These are phyloP conservation scores for Buteo buteo DNA, from an alignment of 2,113 vertebrate genomes.

Conservation along the genomic window DNA sequence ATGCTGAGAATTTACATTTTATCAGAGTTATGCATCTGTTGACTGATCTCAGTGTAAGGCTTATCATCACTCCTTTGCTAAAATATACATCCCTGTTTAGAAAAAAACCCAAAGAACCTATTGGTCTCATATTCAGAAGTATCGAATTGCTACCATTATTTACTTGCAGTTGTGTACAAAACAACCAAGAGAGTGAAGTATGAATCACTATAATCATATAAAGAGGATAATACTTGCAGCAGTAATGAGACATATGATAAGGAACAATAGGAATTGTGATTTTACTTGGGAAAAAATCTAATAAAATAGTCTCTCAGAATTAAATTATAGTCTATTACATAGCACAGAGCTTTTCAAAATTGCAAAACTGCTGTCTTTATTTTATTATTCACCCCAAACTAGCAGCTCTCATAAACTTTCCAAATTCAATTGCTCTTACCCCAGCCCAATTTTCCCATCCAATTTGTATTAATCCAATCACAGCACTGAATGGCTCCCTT, in stretches of 20 bases:
- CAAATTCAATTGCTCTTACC: constrained; percentile 21
- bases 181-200: background rate
- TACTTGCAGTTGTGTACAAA: constrained; percentile 19
- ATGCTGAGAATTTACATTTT: background rate
- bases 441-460: constrained; percentile 19
- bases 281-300: constrained; percentile 55
- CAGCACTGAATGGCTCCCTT: background rate
- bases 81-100: background rate
- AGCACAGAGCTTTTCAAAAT: constrained; percentile 1
- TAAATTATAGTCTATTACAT: constrained; percentile 30
- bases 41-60: background rate
- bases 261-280: constrained; percentile 42
- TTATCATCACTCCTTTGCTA: background rate
- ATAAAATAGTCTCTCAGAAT: constrained; percentile 53
- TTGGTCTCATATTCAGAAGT: background rate
- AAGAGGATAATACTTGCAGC: constrained; percentile 36
- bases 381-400: background rate
- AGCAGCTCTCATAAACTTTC: constrained; percentile 12
- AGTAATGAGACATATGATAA: constrained; percentile 43
- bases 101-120: background rate
- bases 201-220: constrained; percentile 42
- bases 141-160: constrained; percentile 27
- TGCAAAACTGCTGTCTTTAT: background rate
- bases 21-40: background rate
- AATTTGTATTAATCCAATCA: constrained; percentile 47